A percentile compares a stretch with the other conserved stretches of the same genome.
Conservation (phyloP, 2,113 vertebrate species). For the Penelope pileata region DNA sequence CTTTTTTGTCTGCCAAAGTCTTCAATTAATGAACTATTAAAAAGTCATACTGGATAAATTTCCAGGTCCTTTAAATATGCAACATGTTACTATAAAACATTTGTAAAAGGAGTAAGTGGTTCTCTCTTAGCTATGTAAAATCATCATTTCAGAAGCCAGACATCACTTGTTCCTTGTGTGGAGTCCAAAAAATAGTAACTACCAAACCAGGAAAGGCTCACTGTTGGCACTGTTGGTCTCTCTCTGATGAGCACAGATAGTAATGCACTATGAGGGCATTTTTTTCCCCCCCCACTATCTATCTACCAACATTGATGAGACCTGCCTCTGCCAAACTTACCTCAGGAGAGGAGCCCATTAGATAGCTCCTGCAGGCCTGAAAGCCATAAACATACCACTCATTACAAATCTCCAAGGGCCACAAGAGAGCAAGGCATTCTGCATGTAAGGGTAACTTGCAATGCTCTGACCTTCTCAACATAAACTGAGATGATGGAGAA, state of each 20-base stretch:
- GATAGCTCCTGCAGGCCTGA: not conserved
- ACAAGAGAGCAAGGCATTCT: not conserved
- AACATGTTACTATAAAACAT: not conserved
- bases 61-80: not conserved
- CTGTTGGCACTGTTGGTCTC: not conserved
- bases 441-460: not conserved
- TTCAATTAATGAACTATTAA: not conserved
- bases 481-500: fast-evolving
- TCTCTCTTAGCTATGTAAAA: not conserved
- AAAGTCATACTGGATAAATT: not conserved
- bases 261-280: not conserved
- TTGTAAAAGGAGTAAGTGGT: not conserved
- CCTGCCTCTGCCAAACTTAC: not conserved
- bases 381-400: not conserved
- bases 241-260: not conserved
- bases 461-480: not conserved
- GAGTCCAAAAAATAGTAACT: conserved; percentile 10
- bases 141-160: not conserved
- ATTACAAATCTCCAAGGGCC: not conserved
- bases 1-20: not conserved
- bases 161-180: not conserved
- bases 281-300: not conserved
- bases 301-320: not conserved
- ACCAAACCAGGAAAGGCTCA: not conserved
- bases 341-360: not conserved